Base-by-base conservation (phyloP, 2,797 vertebrate genomes). In the Remorina albescens region DNA sequence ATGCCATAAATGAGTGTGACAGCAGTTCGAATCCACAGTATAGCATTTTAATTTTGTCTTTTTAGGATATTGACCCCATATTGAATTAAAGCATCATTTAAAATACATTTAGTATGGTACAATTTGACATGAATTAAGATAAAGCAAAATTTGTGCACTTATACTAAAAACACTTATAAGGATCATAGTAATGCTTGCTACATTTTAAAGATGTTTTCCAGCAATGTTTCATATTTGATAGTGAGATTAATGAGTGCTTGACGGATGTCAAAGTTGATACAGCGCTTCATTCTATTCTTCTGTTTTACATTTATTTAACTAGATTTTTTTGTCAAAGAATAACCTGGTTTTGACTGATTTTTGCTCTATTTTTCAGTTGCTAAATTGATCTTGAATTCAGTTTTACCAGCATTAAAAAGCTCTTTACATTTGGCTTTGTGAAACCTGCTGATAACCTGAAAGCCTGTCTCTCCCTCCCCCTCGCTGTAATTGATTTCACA, bases 401-500 rank as follows among this genome's bases (percentile, higher is more conserved):
- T 65, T 28, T 21, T 39, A n/a, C 46, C 54, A 34, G 41, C 75
- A 37, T 68, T 83, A 68, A 74, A 84, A 74, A 60, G 34, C 69
- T 79, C 44, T 74, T 85, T 67, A 69, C 54, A 63, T 76, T 5
- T 65, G 44, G 50, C 64, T 67, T 71, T 46, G 21, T 71, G 28
- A 67, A 78, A 62, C 53, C 68, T 57, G 58, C 78, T 64, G 76
- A 76, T 74, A 44, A 21, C 51, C 39, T 60, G 34, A 73, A 77
- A 66, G 66, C 58, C 41, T 30, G 13, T 57, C 47, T 46, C 70
- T 81, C n/a, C 47, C 53, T 62, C 42, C 57, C 57, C 67, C 49
- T 71, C 53, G 26, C 62, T 75, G 21, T 80, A 81, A 89, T 84
- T 77, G 72, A 87, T 84, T 86, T 88, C 60, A 86, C 77, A 86